These are phyloP conservation scores for Plebejus melissa DNA, from an alignment of 2,888 invertebrate species.

Conservation along the genomic window DNA sequence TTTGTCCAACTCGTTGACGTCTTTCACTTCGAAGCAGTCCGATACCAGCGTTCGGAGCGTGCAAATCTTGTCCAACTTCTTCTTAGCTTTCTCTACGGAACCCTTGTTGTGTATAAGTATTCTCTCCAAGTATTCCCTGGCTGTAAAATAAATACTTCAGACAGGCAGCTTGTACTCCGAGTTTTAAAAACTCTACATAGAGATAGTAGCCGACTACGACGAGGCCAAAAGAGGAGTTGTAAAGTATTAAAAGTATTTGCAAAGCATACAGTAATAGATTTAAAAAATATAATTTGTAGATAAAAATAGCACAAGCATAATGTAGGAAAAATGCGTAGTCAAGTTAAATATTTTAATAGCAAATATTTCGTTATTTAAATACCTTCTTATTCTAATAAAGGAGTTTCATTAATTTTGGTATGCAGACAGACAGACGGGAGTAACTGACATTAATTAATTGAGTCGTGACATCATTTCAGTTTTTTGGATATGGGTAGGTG, in stretches of 20 bases:
- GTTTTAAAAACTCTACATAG: no score
- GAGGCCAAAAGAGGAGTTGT: no score
- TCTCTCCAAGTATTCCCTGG: constrained; percentile 49
- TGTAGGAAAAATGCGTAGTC: background rate
- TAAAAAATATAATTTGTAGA: no score
- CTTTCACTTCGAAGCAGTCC: constrained; percentile 43
- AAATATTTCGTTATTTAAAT: background rate
- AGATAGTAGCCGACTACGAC: no score
- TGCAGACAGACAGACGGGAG: background rate
- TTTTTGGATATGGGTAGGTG: background rate
- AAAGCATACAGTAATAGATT: no score
- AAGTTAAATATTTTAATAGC: background rate
- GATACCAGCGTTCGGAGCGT: constrained; percentile 53
- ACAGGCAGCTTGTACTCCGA: no score
- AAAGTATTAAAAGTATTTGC: no score
- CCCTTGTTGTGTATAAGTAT: constrained; percentile 51
- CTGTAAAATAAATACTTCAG: constrained; percentile 41
- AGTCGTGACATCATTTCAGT: background rate
- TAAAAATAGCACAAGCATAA: no score
- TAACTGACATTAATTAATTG: background rate
- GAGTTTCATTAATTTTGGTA: background rate
- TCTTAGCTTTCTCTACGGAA: constrained; percentile 51
- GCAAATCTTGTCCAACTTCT: constrained; percentile 50
- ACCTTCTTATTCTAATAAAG: background rate
- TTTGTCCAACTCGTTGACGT: constrained; percentile 37